phyloP scores from a whole-genome alignment of 1,140 invertebrate genomes.

The Cryptotermes secundus region DNA sequence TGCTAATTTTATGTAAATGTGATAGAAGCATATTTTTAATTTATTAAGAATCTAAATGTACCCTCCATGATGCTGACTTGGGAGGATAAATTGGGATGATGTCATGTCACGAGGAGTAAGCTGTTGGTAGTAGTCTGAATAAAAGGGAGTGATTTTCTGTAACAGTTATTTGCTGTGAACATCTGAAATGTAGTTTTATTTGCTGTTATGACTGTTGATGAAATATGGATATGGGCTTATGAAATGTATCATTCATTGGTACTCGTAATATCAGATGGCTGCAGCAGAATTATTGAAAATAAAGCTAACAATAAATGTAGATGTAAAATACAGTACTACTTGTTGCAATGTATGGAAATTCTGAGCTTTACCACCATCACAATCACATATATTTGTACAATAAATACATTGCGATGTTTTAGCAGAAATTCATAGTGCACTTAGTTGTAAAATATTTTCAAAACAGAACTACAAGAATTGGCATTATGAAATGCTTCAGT shows the following conservation, averaged over 20 bases:
- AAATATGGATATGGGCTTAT: background rate
- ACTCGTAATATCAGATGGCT: background rate
- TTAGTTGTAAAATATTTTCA: background rate
- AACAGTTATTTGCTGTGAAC: background rate
- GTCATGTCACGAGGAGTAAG: background rate
- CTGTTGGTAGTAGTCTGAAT: background rate
- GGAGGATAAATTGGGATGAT: background rate
- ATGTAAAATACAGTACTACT: background rate
- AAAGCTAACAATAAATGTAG: background rate
- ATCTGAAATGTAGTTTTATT: constrained; percentile 9
- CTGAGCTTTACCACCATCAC: background rate
- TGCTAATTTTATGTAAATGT: background rate
- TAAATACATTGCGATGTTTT: background rate
- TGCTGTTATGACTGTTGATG: background rate
- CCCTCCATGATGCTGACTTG: background rate
- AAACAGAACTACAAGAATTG: background rate
- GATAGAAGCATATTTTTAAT: background rate
- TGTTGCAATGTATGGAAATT: background rate
- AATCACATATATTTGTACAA: background rate
- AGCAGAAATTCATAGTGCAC: background rate
- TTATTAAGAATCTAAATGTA: background rate
- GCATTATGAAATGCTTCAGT: background rate
- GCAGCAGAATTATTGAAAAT: background rate
- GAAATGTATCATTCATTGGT: background rate
- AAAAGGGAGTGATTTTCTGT: background rate